phyloP scores from a whole-genome alignment of 2,797 vertebrate species.

The Allobates femoralis region DNA sequence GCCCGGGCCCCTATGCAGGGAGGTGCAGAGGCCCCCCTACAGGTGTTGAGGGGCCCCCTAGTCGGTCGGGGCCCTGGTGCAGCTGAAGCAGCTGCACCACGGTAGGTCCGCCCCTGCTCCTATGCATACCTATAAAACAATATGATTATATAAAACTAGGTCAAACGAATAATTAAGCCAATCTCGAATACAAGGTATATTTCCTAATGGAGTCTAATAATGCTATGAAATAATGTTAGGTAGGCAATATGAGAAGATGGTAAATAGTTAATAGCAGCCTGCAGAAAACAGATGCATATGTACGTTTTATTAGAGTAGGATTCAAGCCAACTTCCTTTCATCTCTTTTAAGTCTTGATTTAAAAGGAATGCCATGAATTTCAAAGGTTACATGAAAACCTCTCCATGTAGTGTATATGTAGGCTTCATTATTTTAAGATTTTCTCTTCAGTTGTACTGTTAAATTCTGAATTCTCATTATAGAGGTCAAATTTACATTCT shows the following conservation, averaged over 20 bases:
- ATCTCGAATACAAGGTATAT: not conserved
- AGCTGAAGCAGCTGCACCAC: too few relatives aligned
- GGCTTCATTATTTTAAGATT: slow-evolving; percentile 23
- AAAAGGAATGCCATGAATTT: slow-evolving; percentile 38
- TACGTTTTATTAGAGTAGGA: slow-evolving; percentile 27
- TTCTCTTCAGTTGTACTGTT: not conserved
- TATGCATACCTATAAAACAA: not conserved
- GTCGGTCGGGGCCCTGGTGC: too few relatives aligned
- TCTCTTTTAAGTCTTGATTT: slow-evolving; percentile 44
- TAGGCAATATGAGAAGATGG: not conserved
- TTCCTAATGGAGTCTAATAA: not conserved
- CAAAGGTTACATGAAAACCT: slow-evolving; percentile 33
- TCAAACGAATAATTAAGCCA: not conserved
- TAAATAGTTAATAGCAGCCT: slow-evolving; percentile 5
- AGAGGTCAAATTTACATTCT: not conserved
- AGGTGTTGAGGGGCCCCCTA: too few relatives aligned
- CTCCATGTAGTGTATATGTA: not conserved
- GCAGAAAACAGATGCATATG: not conserved
- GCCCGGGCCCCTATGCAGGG: too few relatives aligned
- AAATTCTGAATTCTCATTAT: not conserved
- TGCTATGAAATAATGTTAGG: not conserved
- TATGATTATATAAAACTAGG: not conserved
- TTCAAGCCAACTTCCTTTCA: slow-evolving; percentile 47
- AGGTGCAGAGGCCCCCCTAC: too few relatives aligned
- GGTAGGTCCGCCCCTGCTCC: too few relatives aligned